These are phyloP conservation scores for Ifrita kowaldi DNA, from an alignment of 2,113 vertebrate genomes.

Conservation along the genomic window DNA sequence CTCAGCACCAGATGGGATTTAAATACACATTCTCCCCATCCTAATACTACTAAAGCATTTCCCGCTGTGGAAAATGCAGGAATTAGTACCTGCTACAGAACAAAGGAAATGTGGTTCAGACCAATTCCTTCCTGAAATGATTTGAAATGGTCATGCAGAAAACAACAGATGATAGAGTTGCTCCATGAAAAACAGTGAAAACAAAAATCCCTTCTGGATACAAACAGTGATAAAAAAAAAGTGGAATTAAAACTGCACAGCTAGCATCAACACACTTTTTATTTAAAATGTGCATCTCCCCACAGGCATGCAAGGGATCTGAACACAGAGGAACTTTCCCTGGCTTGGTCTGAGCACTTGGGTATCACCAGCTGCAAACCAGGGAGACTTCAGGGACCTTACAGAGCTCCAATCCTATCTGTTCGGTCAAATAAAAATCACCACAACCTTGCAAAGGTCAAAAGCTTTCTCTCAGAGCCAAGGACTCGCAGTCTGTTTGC, in stretches of 20 bases:
- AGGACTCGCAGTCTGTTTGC: background rate
- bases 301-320: background rate
- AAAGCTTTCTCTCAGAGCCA: background rate
- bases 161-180: background rate
- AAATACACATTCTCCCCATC: background rate
- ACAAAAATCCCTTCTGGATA: background rate
- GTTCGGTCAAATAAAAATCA: background rate
- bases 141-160: background rate
- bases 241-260: background rate
- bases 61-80: background rate
- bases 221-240: background rate
- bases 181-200: background rate
- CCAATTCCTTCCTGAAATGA: background rate
- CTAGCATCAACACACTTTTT: background rate
- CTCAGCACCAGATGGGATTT: conserved; percentile 14
- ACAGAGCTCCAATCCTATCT: background rate
- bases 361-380: background rate
- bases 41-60: conserved; percentile 24
- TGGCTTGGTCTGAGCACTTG: background rate
- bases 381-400: background rate
- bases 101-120: background rate
- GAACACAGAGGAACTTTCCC: background rate
- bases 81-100: background rate
- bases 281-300: background rate
- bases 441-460: background rate